Conservation (phyloP, 2,888 invertebrate species). For the Spodoptera exigua region DNA sequence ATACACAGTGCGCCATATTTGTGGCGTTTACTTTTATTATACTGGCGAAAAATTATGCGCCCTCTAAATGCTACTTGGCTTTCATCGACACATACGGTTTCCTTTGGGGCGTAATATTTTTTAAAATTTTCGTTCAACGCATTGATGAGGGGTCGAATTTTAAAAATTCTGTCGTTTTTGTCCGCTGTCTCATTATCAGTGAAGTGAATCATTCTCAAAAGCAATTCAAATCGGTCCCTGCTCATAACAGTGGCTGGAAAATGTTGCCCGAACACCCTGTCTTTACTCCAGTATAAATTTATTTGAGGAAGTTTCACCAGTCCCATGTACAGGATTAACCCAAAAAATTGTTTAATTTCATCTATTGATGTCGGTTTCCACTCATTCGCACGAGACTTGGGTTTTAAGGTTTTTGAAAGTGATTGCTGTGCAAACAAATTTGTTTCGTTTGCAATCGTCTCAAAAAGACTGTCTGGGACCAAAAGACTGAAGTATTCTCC, state of each 20-base stretch:
- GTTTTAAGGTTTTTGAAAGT: conserved; percentile 24
- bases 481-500: conserved; percentile 32
- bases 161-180: conserved; percentile 27
- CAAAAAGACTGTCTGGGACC: conserved; percentile 20
- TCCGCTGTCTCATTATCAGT: conserved; percentile 12
- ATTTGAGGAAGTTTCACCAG: conserved; percentile 15
- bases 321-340: no score
- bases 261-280: conserved; percentile 12
- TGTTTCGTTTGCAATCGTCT: conserved; percentile 25
- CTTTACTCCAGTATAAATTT: conserved; percentile 11
- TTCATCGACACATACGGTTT: conserved; percentile 32
- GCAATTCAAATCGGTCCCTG: conserved; percentile 10
- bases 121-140: conserved; percentile 6
- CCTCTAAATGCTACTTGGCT: conserved; percentile 30
- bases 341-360: conserved; percentile 13
- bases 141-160: conserved; percentile 18
- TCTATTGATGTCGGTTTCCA: conserved; percentile 8
- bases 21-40: no score
- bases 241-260: conserved; percentile 16
- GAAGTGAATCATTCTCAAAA: conserved; percentile 2
- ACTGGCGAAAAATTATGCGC: conserved; percentile 39
- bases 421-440: conserved; percentile 41
- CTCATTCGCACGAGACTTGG: conserved; percentile 32
- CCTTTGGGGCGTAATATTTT: conserved; percentile 12
- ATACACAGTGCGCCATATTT: no score